Evolutionary conservation across 1,140 invertebrate species (phyloP).

Genomic region (Globodera ellingtonae): DNA sequence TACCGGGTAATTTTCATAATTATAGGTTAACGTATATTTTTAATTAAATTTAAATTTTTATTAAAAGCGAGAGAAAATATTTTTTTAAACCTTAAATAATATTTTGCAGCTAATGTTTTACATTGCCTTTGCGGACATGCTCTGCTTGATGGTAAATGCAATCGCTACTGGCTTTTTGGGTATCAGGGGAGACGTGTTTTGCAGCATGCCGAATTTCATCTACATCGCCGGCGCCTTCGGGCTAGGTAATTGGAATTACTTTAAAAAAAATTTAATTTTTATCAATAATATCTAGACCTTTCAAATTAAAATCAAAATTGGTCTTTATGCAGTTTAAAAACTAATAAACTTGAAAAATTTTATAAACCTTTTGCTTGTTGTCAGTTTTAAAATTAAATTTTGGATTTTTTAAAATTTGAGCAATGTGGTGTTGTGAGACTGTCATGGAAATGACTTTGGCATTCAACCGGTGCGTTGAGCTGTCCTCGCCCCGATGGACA

Average conservation of each 20-base stretch:
- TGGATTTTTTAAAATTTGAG: not conserved
- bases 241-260: slow-evolving; percentile 16
- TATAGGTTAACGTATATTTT: no score
- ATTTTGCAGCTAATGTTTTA: slow-evolving; percentile 35
- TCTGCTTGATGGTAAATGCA: slow-evolving; percentile 32
- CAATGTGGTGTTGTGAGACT: slow-evolving; percentile 8
- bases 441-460: slow-evolving; percentile 8
- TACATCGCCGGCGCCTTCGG: slow-evolving; percentile 30
- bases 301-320: no score
- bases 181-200: slow-evolving; percentile 33
- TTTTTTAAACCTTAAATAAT: no score
- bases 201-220: slow-evolving; percentile 31
- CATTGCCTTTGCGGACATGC: slow-evolving; percentile 34
- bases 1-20: no score
- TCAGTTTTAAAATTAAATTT: no score
- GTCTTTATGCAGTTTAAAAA: not conserved
- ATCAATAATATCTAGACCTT: no score
- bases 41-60: no score
- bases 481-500: not conserved
- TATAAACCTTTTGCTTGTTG: not conserved
- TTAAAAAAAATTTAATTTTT: no score
- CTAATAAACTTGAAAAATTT: slow-evolving; percentile 6
- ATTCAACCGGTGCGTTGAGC: slow-evolving; percentile 6
- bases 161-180: slow-evolving; percentile 36
- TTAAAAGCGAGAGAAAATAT: no score